Evolutionary conservation across 1,140 invertebrate species (phyloP).

Genomic region (Helicoverpa armigera): DNA sequence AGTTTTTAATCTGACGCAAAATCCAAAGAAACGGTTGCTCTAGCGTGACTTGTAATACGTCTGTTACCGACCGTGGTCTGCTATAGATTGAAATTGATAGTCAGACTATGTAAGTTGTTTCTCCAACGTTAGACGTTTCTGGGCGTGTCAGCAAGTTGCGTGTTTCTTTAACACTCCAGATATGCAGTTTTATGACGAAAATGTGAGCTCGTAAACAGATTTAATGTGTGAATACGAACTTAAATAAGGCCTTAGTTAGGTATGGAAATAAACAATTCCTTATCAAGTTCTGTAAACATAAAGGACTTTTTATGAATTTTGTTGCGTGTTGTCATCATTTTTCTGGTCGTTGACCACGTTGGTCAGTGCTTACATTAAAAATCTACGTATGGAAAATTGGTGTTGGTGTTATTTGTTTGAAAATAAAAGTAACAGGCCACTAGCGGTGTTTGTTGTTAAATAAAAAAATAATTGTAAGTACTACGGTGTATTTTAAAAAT

Average conservation of each 20-base stretch:
- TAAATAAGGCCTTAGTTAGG: neutral
- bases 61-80: neutral
- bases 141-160: conserved; percentile 27
- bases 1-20: no score
- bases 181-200: conserved; percentile 49
- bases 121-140: neutral
- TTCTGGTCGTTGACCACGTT: neutral
- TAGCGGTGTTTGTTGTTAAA: no score
- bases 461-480: no score
- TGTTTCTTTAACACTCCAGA: conserved; percentile 29
- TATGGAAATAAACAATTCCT: conserved; percentile 2
- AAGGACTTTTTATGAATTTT: neutral
- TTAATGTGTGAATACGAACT: conserved; percentile 40
- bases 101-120: neutral
- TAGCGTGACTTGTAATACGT: no score
- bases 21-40: no score
- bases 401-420: no score
- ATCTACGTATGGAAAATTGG: no score
- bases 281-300: neutral
- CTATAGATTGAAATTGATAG: neutral
- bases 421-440: no score
- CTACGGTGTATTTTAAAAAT: no score
- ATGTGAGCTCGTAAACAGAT: conserved; percentile 37
- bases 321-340: neutral
- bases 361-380: neutral